Evolutionary conservation across 2,113 vertebrate species (phyloP), one percentile per base, ranked within the genome.

Genomic region (Nothobranchius kuhntae): DNA sequence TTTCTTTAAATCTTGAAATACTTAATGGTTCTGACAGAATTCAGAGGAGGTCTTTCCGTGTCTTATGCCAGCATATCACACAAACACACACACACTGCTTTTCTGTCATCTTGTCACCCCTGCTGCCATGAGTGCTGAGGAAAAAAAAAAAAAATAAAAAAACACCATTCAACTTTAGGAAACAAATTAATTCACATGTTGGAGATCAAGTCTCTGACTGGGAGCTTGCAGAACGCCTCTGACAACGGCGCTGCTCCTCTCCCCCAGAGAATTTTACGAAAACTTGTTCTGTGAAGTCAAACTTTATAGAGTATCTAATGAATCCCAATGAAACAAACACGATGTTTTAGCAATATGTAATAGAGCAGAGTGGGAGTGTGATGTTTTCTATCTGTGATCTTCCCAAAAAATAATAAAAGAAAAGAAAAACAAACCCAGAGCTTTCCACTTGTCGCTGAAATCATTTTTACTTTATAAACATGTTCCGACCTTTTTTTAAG

Each of bases 111-210:
- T 70, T 76, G 71, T 86, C 82, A 76, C 75, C 82, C 80, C 71
- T 79, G 77, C 79, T 80, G 81, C 77, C 72, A 75, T 45, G 73
- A 77, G 73, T 61, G 68, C 62, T 40, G 77, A 68, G 79, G 59
- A 11, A 71, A 87, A 1, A 21, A 21, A 21, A 1, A 21, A 21
- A 21, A 21, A 1, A 21, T n/a, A 30, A 30, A 30, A 71, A 87
- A 88, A 86, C 80, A 77, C 65, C 74, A 70, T 81, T 84, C 53
- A 14, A 82, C 78, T 87, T 87, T 75, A 83, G 83, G 86, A 89
- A 88, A 90, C 82, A 88, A 90, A 91, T 91, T 77, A 91, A 88
- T 91, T 89, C 86, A 78, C 35, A 50, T 88, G 81, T 86, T 66
- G 68, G 80, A 78, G 81, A 81, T 88, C 83, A 84, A 73, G 76